A percentile compares a stretch with the other conserved stretches of the same genome.
Conservation (phyloP, 2,888 invertebrate genomes). For the Epistrophe grossulariae region DNA sequence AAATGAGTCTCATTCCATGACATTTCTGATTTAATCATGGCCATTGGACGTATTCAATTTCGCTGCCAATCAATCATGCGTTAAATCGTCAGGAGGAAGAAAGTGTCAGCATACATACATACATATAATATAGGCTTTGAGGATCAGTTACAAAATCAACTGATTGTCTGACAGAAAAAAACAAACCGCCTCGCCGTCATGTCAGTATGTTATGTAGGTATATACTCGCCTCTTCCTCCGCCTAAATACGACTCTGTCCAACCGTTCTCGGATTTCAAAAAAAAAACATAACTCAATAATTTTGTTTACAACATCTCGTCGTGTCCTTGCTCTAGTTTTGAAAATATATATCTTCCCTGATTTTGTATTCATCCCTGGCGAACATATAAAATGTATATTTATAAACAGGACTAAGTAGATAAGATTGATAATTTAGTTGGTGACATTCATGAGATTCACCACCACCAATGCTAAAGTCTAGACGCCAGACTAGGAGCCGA, state of each 20-base stretch:
- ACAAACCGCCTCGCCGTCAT: constrained; percentile 73
- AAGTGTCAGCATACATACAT: constrained; percentile 73
- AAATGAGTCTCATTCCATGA: constrained; percentile 59
- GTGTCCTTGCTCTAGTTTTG: constrained; percentile 68
- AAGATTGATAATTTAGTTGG: constrained; percentile 61
- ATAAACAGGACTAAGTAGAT: constrained; percentile 30
- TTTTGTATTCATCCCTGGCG: constrained; percentile 2
- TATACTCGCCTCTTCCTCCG: constrained; percentile 25
- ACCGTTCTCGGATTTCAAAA: constrained; percentile 69
- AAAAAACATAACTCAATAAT: constrained; percentile 31
- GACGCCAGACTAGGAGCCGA: constrained; percentile 75
- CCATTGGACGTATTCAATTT: constrained; percentile 70
- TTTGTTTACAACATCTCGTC: constrained; percentile 62
- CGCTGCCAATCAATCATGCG: constrained; percentile 74
- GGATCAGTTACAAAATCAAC: constrained; percentile 62
- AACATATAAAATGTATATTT: not conserved
- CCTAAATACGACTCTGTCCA: constrained; percentile 24
- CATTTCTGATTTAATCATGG: constrained; percentile 39
- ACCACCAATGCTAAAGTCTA: constrained; percentile 60
- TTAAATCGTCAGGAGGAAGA: constrained; percentile 73
- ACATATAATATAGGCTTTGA: constrained; percentile 59
- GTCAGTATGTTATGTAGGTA: constrained; percentile 5
- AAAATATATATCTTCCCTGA: constrained; percentile 16
- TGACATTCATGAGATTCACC: constrained; percentile 68
- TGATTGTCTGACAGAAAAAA: constrained; percentile 52